Percentiles rank a stretch among this genome's conserved stretches.
These are phyloP conservation scores for Serinus canaria DNA, from an alignment of 2,113 vertebrate species.

Conservation along the genomic window DNA sequence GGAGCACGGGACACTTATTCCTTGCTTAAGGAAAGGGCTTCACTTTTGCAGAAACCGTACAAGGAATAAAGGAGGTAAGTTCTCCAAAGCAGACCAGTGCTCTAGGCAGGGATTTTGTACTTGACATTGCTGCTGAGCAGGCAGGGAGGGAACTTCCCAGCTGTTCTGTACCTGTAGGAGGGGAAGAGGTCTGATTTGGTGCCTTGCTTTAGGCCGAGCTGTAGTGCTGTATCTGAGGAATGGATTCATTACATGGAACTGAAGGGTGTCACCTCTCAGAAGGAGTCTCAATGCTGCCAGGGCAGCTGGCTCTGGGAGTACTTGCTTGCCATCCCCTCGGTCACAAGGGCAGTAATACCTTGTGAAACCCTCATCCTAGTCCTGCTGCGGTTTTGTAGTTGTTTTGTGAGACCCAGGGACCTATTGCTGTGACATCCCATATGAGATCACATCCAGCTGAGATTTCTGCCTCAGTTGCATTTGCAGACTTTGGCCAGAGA, in stretches of 20 bases:
- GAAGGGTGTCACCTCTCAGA: not conserved
- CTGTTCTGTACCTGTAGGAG: not conserved
- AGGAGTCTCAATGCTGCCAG: not conserved
- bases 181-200: not conserved
- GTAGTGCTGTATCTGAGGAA: not conserved
- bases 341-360: not conserved
- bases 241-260: accelerated
- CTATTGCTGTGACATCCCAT: not conserved
- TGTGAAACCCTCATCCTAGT: not conserved
- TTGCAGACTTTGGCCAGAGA: not conserved
- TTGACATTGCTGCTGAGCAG: not conserved
- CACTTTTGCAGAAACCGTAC: not conserved
- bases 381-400: not conserved
- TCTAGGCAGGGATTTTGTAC: not conserved
- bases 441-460: not conserved
- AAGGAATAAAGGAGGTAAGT: not conserved
- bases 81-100: not conserved
- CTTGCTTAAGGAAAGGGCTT: not conserved
- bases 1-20: not conserved
- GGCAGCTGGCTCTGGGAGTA: not conserved
- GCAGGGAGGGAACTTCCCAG: not conserved
- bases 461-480: not conserved
- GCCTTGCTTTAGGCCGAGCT: not conserved
- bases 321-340: not conserved
- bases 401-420: not conserved